These are phyloP conservation scores for Liopterus haemorrhoidalis DNA, from an alignment of 2,888 invertebrate genomes.

Conservation along the genomic window DNA sequence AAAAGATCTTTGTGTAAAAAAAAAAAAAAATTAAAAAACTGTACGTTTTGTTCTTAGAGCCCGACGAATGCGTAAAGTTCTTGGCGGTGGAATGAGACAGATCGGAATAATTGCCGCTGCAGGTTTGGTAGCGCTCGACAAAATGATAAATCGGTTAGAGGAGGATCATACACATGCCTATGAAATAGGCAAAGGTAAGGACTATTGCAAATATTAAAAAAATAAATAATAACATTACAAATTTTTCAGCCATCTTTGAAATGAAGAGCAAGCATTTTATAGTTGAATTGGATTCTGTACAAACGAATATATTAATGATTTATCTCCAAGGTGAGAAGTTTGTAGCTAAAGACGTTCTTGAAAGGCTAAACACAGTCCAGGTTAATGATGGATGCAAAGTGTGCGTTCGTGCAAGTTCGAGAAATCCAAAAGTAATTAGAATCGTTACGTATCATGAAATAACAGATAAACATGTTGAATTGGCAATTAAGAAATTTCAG, in stretches of 20 bases:
- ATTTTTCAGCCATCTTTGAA: conserved; percentile 53
- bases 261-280: conserved; percentile 55
- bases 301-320: conserved; percentile 73
- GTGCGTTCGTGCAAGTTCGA: conserved; percentile 55
- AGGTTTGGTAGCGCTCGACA: conserved; percentile 77
- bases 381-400: conserved; percentile 49
- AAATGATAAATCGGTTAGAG: conserved; percentile 62
- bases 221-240: conserved; percentile 16
- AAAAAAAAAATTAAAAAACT: conserved; percentile 4
- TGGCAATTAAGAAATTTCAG: conserved; percentile 64
- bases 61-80: conserved; percentile 70
- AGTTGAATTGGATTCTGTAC: conserved; percentile 57
- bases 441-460: conserved; percentile 69
- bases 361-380: conserved; percentile 48
- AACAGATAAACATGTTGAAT: conserved; percentile 57
- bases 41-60: conserved; percentile 56
- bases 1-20: too few relatives aligned
- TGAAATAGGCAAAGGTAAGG: conserved; percentile 65
- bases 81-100: conserved; percentile 95
- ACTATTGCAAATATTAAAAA: too few relatives aligned
- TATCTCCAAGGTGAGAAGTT: conserved; percentile 50
- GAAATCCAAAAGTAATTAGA: conserved; percentile 56
- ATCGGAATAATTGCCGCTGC: conserved; percentile 87
- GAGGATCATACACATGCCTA: conserved; percentile 70
- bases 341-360: conserved; percentile 51